Evolutionary conservation across 2,888 invertebrate genomes (phyloP).

Genomic region (Acheta domesticus): DNA sequence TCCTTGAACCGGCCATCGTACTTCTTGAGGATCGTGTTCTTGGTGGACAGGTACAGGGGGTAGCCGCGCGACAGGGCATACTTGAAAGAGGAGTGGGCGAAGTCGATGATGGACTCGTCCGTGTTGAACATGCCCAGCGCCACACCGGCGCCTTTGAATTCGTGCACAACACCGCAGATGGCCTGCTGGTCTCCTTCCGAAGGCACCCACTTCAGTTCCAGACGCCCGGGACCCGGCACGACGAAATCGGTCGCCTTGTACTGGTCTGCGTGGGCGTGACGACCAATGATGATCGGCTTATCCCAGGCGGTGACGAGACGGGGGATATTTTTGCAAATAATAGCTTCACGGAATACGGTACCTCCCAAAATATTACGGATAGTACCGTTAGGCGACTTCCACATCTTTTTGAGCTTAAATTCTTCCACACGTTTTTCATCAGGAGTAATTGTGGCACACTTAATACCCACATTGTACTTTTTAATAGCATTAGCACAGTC

Average conservation of each 20-base stretch:
- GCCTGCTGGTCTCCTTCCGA: constrained; percentile 56
- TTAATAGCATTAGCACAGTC: constrained; percentile 96
- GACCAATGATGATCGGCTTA: constrained; percentile 95
- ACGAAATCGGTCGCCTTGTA: constrained; percentile 97
- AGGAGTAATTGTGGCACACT: constrained; percentile 98
- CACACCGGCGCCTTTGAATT: constrained; percentile 79
- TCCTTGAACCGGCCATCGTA: constrained; percentile 97
- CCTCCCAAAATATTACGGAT: constrained; percentile 84
- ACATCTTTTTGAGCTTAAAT: constrained; percentile 83
- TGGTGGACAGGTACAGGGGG: constrained; percentile 92
- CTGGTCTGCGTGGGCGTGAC: constrained; percentile 97
- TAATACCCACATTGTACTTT: constrained; percentile 97
- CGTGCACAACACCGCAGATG: constrained; percentile 73
- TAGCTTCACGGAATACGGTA: constrained; percentile 80
- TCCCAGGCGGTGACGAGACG: constrained; percentile 92
- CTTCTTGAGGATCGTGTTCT: constrained; percentile 93
- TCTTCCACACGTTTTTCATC: constrained; percentile 94
- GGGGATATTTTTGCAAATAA: constrained; percentile 90
- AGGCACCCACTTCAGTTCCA: constrained; percentile 81
- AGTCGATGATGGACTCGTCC: constrained; percentile 86
- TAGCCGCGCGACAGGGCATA: constrained; percentile 80
- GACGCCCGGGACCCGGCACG: constrained; percentile 83
- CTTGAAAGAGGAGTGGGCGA: constrained; percentile 92
- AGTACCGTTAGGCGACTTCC: constrained; percentile 87
- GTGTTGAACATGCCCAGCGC: constrained; percentile 96